Evolutionary conservation across 35 echinoderm and acorn worm genomes (phyloP).

Genomic region (Stichopus chloronotus): DNA sequence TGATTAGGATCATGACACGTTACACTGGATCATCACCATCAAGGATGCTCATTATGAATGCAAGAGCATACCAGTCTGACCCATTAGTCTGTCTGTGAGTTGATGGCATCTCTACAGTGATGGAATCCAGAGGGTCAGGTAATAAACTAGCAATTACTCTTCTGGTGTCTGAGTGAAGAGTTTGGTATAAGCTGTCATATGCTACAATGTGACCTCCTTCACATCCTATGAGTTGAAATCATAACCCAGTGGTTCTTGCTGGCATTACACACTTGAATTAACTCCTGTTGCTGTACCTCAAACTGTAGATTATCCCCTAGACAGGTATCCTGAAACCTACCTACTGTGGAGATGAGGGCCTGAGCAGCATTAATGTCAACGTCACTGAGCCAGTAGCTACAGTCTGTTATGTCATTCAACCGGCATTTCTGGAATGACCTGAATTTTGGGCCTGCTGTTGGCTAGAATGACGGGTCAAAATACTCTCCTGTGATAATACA

Average conservation of each 20-base stretch:
- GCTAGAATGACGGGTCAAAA: not conserved
- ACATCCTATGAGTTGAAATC: not conserved
- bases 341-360: not conserved
- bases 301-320: constrained; percentile 6
- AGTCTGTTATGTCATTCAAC: not conserved
- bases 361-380: not conserved
- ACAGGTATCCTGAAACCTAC: not conserved
- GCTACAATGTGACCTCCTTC: not conserved
- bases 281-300: constrained; percentile 1
- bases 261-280: constrained; percentile 2
- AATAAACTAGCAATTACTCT: not conserved
- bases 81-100: constrained; percentile 1
- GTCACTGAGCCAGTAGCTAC: not conserved
- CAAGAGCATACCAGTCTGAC: constrained; percentile 26
- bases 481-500: not conserved
- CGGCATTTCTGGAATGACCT: not conserved
- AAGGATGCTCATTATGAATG: not conserved
- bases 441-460: not conserved
- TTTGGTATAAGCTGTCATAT: not conserved
- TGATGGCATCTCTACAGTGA: not conserved
- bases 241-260: constrained; percentile 18
- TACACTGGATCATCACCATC: constrained; percentile 2
- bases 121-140: not conserved
- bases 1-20: not conserved
- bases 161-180: not conserved